phyloP scores from a whole-genome alignment of 2,113 vertebrate genomes.

The Picathartes gymnocephalus region DNA sequence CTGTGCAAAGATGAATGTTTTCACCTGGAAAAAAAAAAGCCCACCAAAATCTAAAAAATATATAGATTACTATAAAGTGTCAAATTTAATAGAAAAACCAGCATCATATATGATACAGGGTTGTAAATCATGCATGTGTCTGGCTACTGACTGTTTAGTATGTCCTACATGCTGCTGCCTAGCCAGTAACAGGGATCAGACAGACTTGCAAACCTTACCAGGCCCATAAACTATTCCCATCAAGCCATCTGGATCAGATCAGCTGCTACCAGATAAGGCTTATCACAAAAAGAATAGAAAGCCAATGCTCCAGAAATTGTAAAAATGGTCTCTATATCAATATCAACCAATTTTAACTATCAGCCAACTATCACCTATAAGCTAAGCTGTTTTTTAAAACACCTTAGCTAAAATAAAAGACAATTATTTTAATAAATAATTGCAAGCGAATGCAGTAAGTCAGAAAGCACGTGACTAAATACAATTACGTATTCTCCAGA shows the following conservation, averaged over 20 bases:
- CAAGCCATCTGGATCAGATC: background rate
- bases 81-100: background rate
- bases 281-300: background rate
- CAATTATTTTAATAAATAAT: too few species aligned
- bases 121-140: background rate
- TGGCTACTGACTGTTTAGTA: background rate
- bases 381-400: background rate
- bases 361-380: background rate
- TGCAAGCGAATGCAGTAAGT: too few species aligned
- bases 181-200: background rate
- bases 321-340: background rate
- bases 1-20: constrained; percentile 80
- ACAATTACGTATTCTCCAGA: background rate
- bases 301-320: background rate
- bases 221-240: background rate
- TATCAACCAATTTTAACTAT: background rate
- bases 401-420: background rate
- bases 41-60: background rate
- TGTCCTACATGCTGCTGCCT: background rate
- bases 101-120: background rate
- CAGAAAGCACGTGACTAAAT: background rate
- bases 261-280: background rate
- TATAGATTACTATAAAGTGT: background rate
- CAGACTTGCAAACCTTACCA: background rate
- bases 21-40: constrained; percentile 77